Evolutionary conservation across 2,113 vertebrate species (phyloP).

Genomic region (Notarius lentiginosus): DNA sequence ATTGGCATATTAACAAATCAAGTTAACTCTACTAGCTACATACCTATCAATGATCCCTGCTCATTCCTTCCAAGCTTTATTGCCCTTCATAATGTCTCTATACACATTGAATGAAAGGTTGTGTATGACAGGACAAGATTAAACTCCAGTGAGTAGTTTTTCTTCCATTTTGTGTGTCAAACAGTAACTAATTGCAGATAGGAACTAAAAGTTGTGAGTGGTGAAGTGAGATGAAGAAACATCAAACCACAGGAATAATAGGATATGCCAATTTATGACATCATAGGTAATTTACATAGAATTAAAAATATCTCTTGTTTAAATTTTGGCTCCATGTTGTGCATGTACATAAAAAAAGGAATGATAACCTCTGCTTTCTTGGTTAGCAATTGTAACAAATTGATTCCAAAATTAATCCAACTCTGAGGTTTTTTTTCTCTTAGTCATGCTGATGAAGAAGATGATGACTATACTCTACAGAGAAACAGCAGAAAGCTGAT

Average conservation of each 20-base stretch:
- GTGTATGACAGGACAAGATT: not conserved
- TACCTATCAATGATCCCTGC: not conserved
- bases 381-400: not conserved
- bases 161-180: not conserved
- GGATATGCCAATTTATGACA: no score
- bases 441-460: not conserved
- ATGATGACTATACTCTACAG: not conserved
- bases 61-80: not conserved
- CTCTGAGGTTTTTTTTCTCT: not conserved
- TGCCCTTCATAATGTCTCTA: not conserved
- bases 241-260: not conserved
- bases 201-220: not conserved
- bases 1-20: no score
- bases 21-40: not conserved
- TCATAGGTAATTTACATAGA: no score
- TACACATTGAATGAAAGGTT: not conserved
- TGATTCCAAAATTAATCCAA: not conserved
- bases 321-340: no score
- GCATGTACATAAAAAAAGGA: not conserved
- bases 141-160: not conserved
- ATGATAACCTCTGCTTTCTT: no score
- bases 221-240: not conserved
- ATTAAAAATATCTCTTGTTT: no score
- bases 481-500: not conserved
- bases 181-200: not conserved